Evolutionary conservation across 2,797 vertebrate species (phyloP).

Genomic region (Poecilia velifera): DNA sequence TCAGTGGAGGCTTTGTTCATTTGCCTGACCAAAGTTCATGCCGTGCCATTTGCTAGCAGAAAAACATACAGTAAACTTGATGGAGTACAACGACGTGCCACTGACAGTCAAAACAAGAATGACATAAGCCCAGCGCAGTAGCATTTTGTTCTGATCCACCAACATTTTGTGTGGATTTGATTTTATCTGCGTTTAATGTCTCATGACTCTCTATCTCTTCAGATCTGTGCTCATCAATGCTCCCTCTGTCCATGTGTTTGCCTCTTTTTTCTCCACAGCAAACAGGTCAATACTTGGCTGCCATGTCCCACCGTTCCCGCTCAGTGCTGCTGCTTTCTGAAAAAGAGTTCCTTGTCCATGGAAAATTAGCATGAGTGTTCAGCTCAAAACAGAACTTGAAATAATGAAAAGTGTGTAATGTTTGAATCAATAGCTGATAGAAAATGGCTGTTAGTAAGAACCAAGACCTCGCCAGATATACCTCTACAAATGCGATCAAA

Average conservation of each 20-base stretch:
- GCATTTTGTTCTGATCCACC: not conserved
- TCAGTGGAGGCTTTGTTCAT: conserved; percentile 20
- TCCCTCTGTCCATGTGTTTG: conserved; percentile 4
- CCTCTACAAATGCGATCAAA: not conserved
- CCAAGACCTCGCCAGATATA: not conserved
- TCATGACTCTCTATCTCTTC: conserved; percentile 24
- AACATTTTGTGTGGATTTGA: conserved; percentile 18
- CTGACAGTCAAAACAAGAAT: conserved; percentile 16
- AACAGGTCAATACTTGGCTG: conserved; percentile 9
- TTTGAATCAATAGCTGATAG: not conserved
- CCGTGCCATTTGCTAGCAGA: conserved; percentile 11
- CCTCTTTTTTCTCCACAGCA: conserved; percentile 18
- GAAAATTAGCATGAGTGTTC: not conserved
- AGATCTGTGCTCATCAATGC: not conserved
- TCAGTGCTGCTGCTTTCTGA: not conserved
- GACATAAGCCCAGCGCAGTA: not conserved
- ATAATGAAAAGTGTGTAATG: not conserved
- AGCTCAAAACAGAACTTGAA: not conserved
- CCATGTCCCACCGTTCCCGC: not conserved
- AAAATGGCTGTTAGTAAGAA: not conserved
- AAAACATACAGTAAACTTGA: conserved; percentile 11
- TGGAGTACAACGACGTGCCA: conserved; percentile 25
- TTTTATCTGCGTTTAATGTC: conserved; percentile 16
- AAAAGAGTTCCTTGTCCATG: not conserved
- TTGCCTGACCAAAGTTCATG: conserved; percentile 34